phyloP scores from a whole-genome alignment of 2,888 invertebrate genomes.

The Phalera bucephala region DNA sequence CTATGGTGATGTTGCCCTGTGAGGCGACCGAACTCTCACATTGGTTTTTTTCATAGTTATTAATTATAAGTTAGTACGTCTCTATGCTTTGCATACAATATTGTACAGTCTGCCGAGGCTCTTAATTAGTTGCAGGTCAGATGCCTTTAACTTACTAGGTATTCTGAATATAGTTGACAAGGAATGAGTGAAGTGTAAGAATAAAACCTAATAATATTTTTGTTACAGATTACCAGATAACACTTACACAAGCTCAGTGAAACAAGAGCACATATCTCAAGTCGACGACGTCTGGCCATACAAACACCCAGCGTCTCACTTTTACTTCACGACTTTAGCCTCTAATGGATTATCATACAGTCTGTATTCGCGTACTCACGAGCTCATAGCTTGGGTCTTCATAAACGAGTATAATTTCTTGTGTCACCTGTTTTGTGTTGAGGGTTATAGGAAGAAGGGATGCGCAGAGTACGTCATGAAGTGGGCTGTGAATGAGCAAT shows the following conservation, averaged over 20 bases:
- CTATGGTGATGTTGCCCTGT: too few species aligned
- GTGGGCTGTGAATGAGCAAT: constrained; percentile 1
- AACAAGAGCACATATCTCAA: constrained; percentile 1
- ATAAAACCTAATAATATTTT: too few species aligned
- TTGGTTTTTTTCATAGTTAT: too few species aligned
- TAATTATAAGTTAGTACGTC: too few species aligned
- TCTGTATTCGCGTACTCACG: constrained; percentile 1
- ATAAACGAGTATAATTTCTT: constrained; percentile 7
- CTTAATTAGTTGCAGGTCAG: too few species aligned
- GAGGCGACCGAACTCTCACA: too few species aligned
- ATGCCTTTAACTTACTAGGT: too few species aligned
- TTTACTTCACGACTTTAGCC: constrained; percentile 6
- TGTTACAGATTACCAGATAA: constrained; percentile 2
- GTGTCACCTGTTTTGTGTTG: constrained; percentile 4
- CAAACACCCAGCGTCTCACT: constrained; percentile 5
- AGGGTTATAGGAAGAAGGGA: not conserved
- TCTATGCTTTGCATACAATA: too few species aligned
- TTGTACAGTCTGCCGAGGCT: too few species aligned
- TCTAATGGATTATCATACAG: constrained; percentile 8
- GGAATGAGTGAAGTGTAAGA: too few species aligned
- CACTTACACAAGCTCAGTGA: constrained; percentile 5
- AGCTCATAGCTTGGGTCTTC: constrained; percentile 4
- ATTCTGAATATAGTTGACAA: too few species aligned
- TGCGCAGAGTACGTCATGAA: constrained; percentile 1
- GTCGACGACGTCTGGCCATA: constrained; percentile 9